Base-by-base conservation (phyloP, 2,113 vertebrate species). In the Crypturellus undulatus region DNA sequence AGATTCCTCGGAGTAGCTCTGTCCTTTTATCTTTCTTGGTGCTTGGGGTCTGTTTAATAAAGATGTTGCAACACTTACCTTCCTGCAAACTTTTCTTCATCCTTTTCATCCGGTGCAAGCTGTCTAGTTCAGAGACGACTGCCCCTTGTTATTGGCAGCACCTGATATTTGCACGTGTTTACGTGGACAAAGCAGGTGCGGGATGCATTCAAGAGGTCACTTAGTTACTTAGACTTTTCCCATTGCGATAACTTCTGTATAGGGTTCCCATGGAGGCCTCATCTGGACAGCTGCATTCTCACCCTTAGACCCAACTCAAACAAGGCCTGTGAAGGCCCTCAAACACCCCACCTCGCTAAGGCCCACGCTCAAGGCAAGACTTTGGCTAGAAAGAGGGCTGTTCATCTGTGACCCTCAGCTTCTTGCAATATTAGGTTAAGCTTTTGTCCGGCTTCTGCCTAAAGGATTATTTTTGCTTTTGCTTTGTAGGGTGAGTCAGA, bases 151-250 rank as follows among this genome's bases (percentile, higher is more conserved):
- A 28, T 24, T 1, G 34, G 34, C 42, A 83, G 64, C 68, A 56
- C 59, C 17, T 78, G 87, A 3, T 1, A 2, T 58, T 15, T 52
- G 59, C 36, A 2, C 8, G 24, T 56, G 77, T 51, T 65, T 68
- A 77, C 6, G 25, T 26, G 68, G 58, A 7, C 14, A 3, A 49
- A 28, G 52, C 28, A 51, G 3, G 18, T 4, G 0, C 0, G 0
- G 58, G 38, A 25, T 25, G n/a, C 30, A 73, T 28, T 62, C 26
- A 19, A 56, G 64, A 34, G 43, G 34, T 47, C 26, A 0, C 65
- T 47, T 36, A 70, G 34, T 47, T 20, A 0, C 65, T 47, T 40
- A 70, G 49, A 8, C 16, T 32, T 4, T 17, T 75, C 6, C 43
- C 13, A 4, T 8, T 2, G 0, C 36, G 28, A 78, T 21, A 40